Evolutionary conservation across 2,888 invertebrate species (phyloP).

Genomic region (Yponomeuta plumbellus): DNA sequence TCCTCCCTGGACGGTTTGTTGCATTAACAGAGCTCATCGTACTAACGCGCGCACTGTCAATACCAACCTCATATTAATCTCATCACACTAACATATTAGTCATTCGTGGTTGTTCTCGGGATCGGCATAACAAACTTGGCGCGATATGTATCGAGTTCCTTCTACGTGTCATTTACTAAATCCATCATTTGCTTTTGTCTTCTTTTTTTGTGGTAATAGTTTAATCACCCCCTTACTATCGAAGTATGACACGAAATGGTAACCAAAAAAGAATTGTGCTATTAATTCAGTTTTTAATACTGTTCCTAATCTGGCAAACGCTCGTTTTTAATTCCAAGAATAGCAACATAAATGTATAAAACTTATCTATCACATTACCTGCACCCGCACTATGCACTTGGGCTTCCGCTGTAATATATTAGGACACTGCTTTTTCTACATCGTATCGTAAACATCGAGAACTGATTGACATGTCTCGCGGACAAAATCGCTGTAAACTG

Average conservation of each 20-base stretch:
- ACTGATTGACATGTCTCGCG: no score
- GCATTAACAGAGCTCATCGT: slow-evolving; percentile 31
- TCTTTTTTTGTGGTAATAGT: background rate
- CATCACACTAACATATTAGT: slow-evolving; percentile 5
- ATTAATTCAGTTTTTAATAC: background rate
- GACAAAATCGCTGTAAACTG: no score
- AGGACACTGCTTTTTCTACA: background rate
- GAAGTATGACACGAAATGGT: background rate
- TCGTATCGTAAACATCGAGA: no score
- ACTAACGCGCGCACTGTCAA: slow-evolving; percentile 29
- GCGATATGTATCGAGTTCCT: background rate
- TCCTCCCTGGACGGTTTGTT: slow-evolving; percentile 71
- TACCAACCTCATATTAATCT: background rate
- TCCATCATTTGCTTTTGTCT: background rate
- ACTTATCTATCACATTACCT: background rate
- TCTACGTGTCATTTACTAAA: background rate
- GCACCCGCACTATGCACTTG: background rate
- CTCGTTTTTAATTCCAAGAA: background rate
- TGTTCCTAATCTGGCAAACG: background rate
- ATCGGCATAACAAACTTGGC: background rate
- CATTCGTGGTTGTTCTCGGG: background rate
- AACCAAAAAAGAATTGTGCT: background rate
- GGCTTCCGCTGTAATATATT: background rate
- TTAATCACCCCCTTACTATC: background rate
- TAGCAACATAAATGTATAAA: background rate